Evolutionary conservation across 2,113 vertebrate genomes (phyloP), one percentile per base, ranked within the genome.

Genomic region (western clawed frog (Xenopus tropicalis)): DNA sequence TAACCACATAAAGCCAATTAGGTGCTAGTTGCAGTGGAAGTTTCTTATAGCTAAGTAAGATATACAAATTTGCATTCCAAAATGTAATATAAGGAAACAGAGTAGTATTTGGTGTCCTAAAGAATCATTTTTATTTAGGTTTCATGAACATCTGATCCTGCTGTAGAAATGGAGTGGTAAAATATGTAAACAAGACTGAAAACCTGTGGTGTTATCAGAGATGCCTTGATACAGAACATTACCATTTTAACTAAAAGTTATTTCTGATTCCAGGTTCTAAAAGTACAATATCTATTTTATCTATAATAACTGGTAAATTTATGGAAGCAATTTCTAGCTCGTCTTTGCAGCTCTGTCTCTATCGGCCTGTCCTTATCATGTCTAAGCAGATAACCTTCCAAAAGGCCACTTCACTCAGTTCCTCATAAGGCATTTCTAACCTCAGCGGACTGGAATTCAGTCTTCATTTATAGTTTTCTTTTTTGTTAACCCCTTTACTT

Each of bases 301-400:
- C 57, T 59, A 11, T 9, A 59, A 59, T 59, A 24, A 22, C 57
- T 59, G 57, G 22, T 5, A 59, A 59, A 59, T 59, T 22, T 59
- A 59, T 59, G 20, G 21, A 59, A 59, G 57, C 57, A 59, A 59
- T 59, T 59, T 59, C 21, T 1, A 59, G 57, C 57, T 59, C 20
- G 2, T 59, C 57, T 59, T 22, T 21, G 11, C 11, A 14, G 21
- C 22, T 59, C 22, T 23, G 11, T 59, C 57, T 59, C 57, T 59
- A 23, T 59, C 22, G 21, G 57, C 57, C 10, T 23, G 57, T 22
- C 57, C 57, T 59, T 59, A 59, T 59, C 57, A 23, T 59, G 57
- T 59, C 20, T 59, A 59, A 59, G 57, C 20, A 59, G 57, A 59
- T 59, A 59, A 59, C 57, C 57, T 59, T 59, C 57, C 7, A 23